These are phyloP conservation scores for Pongo abelii DNA, from an alignment of 2,113 vertebrate species.

Conservation along the genomic window DNA sequence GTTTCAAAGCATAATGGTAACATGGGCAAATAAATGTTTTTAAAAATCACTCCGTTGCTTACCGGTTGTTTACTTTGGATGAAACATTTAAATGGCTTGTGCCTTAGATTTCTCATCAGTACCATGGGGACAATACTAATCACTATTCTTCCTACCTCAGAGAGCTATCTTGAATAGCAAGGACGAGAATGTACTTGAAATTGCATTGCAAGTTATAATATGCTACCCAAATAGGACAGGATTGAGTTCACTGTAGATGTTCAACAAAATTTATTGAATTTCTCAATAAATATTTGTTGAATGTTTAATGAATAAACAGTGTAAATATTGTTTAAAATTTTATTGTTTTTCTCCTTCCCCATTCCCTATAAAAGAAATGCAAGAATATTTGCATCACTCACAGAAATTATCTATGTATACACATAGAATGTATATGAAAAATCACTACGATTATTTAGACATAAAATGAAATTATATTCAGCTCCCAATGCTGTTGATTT, in stretches of 20 bases:
- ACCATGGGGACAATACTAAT: neutral
- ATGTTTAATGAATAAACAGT: neutral
- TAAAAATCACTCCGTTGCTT: neutral
- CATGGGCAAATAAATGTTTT: neutral
- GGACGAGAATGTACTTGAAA: neutral
- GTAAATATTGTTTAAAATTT: neutral
- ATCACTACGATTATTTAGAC: slow-evolving; percentile 8
- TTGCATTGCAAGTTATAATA: slow-evolving; percentile 3
- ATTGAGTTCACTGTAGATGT: neutral
- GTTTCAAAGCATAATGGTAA: neutral
- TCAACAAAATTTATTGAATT: neutral
- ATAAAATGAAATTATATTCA: slow-evolving; percentile 28
- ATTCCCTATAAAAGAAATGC: neutral
- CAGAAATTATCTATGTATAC: neutral
- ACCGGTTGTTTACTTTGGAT: neutral
- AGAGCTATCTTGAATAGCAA: slow-evolving; percentile 15
- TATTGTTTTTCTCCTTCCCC: neutral
- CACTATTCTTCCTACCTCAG: neutral
- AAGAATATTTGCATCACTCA: slow-evolving; percentile 18
- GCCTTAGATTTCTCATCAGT: neutral
- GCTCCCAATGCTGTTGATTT: neutral
- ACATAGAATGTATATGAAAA: neutral
- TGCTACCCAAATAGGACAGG: neutral
- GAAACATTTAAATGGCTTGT: neutral
- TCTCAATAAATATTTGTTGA: neutral